phyloP scores from a whole-genome alignment of 2,888 invertebrate species.

The Bursaphelenchus okinawaensis region DNA sequence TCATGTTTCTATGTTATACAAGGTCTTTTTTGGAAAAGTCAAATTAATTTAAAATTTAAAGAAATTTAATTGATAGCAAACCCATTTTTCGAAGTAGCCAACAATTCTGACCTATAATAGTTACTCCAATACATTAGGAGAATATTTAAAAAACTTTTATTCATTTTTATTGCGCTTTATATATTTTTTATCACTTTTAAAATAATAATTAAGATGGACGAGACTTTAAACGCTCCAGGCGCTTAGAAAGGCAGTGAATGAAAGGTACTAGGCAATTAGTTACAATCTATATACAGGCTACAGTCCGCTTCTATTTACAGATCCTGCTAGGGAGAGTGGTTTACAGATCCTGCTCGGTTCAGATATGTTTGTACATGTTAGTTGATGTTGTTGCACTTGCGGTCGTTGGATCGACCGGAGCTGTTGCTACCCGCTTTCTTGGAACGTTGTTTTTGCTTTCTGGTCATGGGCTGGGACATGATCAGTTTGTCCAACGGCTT shows the following conservation, averaged over 20 bases:
- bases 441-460: conserved; percentile 1
- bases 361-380: too few relatives aligned
- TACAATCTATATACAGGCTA: not conserved
- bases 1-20: too few relatives aligned
- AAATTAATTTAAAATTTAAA: too few relatives aligned
- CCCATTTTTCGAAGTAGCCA: too few relatives aligned
- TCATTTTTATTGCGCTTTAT: not conserved
- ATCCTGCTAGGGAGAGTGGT: too few relatives aligned
- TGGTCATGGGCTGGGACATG: not conserved
- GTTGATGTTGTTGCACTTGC: conserved; percentile 1
- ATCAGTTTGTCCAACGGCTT: conserved; percentile 3
- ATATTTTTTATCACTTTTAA: not conserved
- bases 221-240: not conserved
- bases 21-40: too few relatives aligned
- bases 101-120: too few relatives aligned
- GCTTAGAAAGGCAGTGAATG: not conserved
- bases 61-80: too few relatives aligned
- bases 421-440: not conserved
- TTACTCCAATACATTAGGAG: too few relatives aligned
- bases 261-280: not conserved
- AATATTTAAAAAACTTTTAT: not conserved
- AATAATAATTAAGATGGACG: not conserved
- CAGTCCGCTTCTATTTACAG: not conserved
- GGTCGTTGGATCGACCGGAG: not conserved
- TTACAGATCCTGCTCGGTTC: too few relatives aligned